phyloP scores from a whole-genome alignment of 2,888 invertebrate species.

The Ditylenchus weischeri region DNA sequence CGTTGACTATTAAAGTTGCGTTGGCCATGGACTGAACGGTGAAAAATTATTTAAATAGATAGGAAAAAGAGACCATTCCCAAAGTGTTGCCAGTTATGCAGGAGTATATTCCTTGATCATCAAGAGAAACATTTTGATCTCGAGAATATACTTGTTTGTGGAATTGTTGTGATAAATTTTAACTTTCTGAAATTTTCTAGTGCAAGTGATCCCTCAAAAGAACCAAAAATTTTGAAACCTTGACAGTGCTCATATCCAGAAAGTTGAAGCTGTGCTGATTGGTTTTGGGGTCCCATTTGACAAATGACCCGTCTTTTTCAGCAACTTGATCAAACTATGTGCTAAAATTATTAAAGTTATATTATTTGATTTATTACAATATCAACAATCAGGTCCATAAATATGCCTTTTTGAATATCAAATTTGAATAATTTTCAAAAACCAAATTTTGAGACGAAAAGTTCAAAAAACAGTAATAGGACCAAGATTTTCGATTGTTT shows the following conservation, averaged over 20 bases:
- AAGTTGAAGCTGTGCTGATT: slow-evolving; percentile 47
- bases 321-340: slow-evolving; percentile 65
- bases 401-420: too few species aligned
- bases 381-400: too few species aligned
- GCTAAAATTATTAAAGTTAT: slow-evolving; percentile 72
- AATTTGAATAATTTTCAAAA: too few species aligned
- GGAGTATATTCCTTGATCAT: slow-evolving; percentile 90
- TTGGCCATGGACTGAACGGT: slow-evolving; percentile 52
- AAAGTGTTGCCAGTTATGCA: slow-evolving; percentile 85
- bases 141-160: slow-evolving; percentile 61
- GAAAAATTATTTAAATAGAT: not conserved
- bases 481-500: too few species aligned
- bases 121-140: slow-evolving; percentile 80
- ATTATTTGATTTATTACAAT: too few species aligned
- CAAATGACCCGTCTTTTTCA: slow-evolving; percentile 61
- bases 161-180: slow-evolving; percentile 34
- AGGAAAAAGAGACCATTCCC: slow-evolving; percentile 65
- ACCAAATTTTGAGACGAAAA: too few species aligned
- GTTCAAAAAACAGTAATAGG: too few species aligned
- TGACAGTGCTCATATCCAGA: slow-evolving; percentile 55
- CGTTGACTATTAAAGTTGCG: slow-evolving; percentile 53
- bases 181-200: slow-evolving; percentile 25
- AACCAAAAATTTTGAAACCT: slow-evolving; percentile 35
- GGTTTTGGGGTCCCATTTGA: slow-evolving; percentile 44
- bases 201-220: not conserved